Percentiles rank a stretch among this genome's conserved stretches.
Evolutionary conservation across 2,113 vertebrate genomes (phyloP).

Genomic region (Laticauda colubrina): DNA sequence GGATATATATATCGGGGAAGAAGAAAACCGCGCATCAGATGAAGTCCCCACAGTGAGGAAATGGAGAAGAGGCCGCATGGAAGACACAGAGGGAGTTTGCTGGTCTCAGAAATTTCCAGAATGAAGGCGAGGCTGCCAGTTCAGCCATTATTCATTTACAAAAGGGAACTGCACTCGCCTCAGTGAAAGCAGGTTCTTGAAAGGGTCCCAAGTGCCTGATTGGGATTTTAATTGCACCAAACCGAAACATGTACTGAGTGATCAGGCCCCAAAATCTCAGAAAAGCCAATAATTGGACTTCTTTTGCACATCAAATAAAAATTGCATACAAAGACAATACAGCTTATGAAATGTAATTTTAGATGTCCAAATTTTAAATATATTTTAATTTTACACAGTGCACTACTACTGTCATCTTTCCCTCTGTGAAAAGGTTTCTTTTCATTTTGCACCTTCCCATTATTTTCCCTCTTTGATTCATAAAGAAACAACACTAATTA

Average conservation of each 20-base stretch:
- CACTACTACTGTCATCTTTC: background rate
- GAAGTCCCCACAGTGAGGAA: conserved; percentile 72
- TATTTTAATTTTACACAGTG: conserved; percentile 9
- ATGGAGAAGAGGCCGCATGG: conserved; percentile 75
- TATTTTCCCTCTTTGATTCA: background rate
- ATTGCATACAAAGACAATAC: conserved; percentile 36
- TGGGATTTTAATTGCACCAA: conserved; percentile 79
- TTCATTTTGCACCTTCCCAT: rapidly evolving
- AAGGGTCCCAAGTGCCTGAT: conserved; percentile 69
- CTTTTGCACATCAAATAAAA: conserved; percentile 67
- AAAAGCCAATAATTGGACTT: conserved; percentile 61
- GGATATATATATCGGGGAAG: conserved; percentile 60
- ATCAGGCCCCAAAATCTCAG: conserved; percentile 58
- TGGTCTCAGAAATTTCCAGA: conserved; percentile 78
- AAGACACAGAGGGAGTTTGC: conserved; percentile 72
- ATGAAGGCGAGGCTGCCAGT: conserved; percentile 72
- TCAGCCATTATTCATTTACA: conserved; percentile 76
- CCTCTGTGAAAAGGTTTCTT: background rate
- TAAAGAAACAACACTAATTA: background rate
- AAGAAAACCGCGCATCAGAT: conserved; percentile 74
- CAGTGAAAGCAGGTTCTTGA: conserved; percentile 64
- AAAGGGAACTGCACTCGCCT: conserved; percentile 66
- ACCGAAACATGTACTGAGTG: conserved; percentile 61
- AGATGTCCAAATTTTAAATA: conserved; percentile 42
- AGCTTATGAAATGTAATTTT: background rate